These are phyloP conservation scores for Antedon mediterranea DNA, from an alignment of 53 echinoderm and acorn worm genomes.

Conservation along the genomic window DNA sequence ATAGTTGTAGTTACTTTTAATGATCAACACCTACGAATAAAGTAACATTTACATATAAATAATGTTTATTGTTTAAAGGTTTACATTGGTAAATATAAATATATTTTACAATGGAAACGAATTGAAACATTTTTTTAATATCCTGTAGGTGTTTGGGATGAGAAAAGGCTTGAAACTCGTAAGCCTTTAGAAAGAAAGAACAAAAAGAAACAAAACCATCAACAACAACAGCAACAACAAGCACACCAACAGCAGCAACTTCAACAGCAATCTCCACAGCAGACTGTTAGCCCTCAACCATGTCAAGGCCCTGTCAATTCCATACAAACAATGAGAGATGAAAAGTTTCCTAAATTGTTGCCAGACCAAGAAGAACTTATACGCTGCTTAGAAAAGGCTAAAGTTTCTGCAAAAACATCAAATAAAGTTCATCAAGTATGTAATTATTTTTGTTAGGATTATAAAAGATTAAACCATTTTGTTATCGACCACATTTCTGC, in stretches of 20 bases:
- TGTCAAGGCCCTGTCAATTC: constrained; percentile 21
- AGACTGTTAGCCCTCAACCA: constrained; percentile 8
- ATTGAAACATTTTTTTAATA: too few relatives aligned
- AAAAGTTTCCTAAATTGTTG: constrained; percentile 34
- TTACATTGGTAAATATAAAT: too few relatives aligned
- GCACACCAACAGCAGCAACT: constrained; percentile 11
- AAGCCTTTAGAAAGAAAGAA: constrained; percentile 94
- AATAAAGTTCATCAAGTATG: constrained; percentile 66
- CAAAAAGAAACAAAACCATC: constrained; percentile 75
- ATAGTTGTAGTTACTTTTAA: not conserved
- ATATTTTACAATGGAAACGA: too few relatives aligned
- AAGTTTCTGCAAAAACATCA: constrained; percentile 38
- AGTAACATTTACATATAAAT: too few relatives aligned
- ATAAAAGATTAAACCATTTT: too few relatives aligned
- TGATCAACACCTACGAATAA: too few relatives aligned
- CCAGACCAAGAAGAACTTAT: constrained; percentile 80
- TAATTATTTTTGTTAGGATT: not conserved
- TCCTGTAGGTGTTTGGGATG: constrained; percentile 85
- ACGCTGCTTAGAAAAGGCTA: constrained; percentile 57
- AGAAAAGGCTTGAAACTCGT: constrained; percentile 86
- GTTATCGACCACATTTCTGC: too few relatives aligned
- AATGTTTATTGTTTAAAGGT: too few relatives aligned
- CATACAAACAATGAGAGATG: constrained; percentile 8
- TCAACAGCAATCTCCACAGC: constrained; percentile 11
- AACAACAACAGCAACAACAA: constrained; percentile 18